A percentile compares a stretch with the other conserved stretches of the same genome.
These are phyloP conservation scores for Lycaon pictus DNA, from an alignment of 2,113 vertebrate species.

Conservation along the genomic window DNA sequence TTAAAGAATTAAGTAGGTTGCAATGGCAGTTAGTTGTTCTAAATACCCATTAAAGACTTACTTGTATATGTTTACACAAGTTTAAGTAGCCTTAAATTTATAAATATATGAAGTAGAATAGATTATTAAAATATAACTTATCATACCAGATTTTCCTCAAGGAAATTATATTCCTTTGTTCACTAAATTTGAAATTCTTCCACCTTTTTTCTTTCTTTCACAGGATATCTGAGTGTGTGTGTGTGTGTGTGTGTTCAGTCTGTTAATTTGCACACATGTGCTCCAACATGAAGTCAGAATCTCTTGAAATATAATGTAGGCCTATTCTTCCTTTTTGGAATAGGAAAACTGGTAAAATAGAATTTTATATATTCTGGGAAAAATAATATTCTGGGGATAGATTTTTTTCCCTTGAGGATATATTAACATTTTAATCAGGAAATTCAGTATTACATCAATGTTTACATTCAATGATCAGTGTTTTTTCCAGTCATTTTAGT, in stretches of 20 bases:
- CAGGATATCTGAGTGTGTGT: neutral
- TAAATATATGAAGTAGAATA: neutral
- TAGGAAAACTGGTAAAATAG: neutral
- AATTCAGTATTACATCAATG: neutral
- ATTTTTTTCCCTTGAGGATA: neutral
- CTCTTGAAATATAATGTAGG: neutral
- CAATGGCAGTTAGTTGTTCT: neutral
- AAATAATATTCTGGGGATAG: neutral
- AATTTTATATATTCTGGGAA: neutral
- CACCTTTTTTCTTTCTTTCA: neutral
- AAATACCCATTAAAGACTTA: neutral
- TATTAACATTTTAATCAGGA: neutral
- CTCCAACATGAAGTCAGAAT: neutral
- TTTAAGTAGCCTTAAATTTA: neutral
- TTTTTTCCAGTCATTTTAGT: neutral
- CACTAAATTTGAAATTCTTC: neutral
- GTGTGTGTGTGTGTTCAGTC: neutral
- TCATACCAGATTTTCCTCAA: neutral
- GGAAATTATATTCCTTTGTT: neutral
- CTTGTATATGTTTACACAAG: neutral
- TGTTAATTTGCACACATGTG: neutral
- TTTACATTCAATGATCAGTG: neutral
- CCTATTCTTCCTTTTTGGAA: neutral
- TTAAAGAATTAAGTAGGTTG: neutral
- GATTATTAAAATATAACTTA: constrained; percentile 1